These are phyloP conservation scores for Lepidurus packardi DNA, from an alignment of 1,140 invertebrate genomes.

Conservation along the genomic window DNA sequence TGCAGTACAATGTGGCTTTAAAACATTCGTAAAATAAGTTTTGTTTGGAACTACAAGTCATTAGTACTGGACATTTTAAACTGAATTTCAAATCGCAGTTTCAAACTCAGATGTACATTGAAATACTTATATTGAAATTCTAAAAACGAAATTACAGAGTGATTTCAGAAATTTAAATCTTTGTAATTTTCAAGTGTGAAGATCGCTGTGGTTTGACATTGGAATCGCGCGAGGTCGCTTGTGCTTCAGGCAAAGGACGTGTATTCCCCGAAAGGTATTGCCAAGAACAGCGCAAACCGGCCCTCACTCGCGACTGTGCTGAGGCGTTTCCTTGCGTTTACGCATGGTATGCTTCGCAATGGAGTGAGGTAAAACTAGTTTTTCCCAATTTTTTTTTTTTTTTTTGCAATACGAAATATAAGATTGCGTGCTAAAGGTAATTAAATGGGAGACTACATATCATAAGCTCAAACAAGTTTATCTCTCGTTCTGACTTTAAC, in stretches of 20 bases:
- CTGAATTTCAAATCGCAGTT: too few species aligned
- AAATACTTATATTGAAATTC: too few species aligned
- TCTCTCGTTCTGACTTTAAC: background rate
- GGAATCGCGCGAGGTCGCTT: conserved; percentile 67
- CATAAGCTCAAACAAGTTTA: background rate
- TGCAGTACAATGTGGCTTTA: too few species aligned
- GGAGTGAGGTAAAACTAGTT: conserved; percentile 43
- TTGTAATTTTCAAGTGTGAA: conserved; percentile 51
- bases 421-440: background rate
- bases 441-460: background rate
- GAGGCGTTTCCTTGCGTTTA: conserved; percentile 56
- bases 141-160: background rate
- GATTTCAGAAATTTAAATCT: background rate
- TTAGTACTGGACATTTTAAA: too few species aligned
- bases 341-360: conserved; percentile 76
- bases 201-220: conserved; percentile 62
- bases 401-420: too few species aligned
- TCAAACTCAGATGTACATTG: too few species aligned
- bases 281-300: conserved; percentile 53
- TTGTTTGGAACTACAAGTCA: too few species aligned
- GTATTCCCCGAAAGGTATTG: conserved; percentile 64
- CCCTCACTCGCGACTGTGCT: conserved; percentile 53
- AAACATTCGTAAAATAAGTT: too few species aligned
- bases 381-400: too few species aligned
- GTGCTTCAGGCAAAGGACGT: conserved; percentile 64